phyloP scores from a whole-genome alignment of 2,113 vertebrate species.

The Leuciscus idus region DNA sequence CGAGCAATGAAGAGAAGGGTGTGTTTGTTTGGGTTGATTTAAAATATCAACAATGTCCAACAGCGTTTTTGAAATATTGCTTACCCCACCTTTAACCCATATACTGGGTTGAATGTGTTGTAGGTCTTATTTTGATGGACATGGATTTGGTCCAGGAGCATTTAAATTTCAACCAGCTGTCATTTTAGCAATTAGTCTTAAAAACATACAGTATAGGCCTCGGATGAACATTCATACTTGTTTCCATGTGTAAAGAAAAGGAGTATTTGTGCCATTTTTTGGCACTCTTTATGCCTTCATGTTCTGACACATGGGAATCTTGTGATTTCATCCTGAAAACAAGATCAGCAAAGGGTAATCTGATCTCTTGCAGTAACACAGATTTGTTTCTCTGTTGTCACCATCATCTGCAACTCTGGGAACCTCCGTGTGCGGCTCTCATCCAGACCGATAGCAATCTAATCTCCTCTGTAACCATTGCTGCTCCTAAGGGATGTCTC shows the following conservation, averaged over 20 bases:
- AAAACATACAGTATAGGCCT: background rate
- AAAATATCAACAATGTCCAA: too few relatives aligned
- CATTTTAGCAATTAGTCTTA: background rate
- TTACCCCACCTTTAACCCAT: background rate
- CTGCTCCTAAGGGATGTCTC: conserved; percentile 16
- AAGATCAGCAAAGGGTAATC: conserved; percentile 36
- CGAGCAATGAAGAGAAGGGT: too few relatives aligned
- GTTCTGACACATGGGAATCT: conserved; percentile 15
- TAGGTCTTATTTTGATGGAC: too few relatives aligned
- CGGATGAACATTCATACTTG: too few relatives aligned
- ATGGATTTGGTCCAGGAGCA: conserved; percentile 19
- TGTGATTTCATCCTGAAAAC: conserved; percentile 29
- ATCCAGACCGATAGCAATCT: conserved; percentile 51
- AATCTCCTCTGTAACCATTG: conserved; percentile 56
- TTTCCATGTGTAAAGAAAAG: background rate
- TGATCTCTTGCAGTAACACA: conserved; percentile 23
- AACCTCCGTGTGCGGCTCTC: conserved; percentile 17
- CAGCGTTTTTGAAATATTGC: too few relatives aligned
- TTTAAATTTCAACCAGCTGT: background rate
- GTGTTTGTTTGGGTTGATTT: too few relatives aligned
- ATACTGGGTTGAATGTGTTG: background rate
- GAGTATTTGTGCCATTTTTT: background rate
- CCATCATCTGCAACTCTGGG: conserved; percentile 27
- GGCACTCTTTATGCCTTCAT: background rate
- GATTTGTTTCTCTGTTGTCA: conserved; percentile 44